These are phyloP conservation scores for Bos indicus DNA, from an alignment of 2,113 vertebrate genomes.

Conservation along the genomic window DNA sequence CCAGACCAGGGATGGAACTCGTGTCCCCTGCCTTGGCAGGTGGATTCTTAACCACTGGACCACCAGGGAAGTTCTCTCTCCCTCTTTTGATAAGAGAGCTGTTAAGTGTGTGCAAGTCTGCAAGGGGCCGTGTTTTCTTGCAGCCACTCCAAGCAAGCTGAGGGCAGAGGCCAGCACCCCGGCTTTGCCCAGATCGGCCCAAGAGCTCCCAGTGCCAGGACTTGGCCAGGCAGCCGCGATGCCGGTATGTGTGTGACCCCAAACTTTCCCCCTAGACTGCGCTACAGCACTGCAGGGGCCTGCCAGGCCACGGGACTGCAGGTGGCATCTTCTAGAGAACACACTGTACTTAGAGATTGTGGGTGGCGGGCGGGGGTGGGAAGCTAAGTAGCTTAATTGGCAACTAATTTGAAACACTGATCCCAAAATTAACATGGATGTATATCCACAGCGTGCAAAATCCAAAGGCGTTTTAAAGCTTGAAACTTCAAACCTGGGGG, in stretches of 20 bases:
- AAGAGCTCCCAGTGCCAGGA: slow-evolving; percentile 74
- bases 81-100: background rate
- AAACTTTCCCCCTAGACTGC: rapidly evolving
- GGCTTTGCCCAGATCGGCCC: slow-evolving; percentile 73
- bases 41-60: background rate
- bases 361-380: background rate
- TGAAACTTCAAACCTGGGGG: background rate
- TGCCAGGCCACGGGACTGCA: rapidly evolving
- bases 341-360: background rate
- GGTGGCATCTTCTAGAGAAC: background rate
- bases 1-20: background rate
- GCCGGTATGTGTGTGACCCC: slow-evolving; percentile 74
- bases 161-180: slow-evolving; percentile 72
- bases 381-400: background rate
- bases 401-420: background rate
- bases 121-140: slow-evolving; percentile 24
- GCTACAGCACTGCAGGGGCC: rapidly evolving
- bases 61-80: background rate
- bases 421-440: background rate
- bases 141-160: slow-evolving; percentile 82
- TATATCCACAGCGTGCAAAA: background rate
- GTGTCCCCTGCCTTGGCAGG: background rate
- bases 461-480: background rate
- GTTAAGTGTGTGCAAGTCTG: background rate
- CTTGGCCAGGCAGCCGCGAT: slow-evolving; percentile 72